Evolutionary conservation across 2,797 vertebrate genomes (phyloP).

Genomic region (Streptopelia turtur): DNA sequence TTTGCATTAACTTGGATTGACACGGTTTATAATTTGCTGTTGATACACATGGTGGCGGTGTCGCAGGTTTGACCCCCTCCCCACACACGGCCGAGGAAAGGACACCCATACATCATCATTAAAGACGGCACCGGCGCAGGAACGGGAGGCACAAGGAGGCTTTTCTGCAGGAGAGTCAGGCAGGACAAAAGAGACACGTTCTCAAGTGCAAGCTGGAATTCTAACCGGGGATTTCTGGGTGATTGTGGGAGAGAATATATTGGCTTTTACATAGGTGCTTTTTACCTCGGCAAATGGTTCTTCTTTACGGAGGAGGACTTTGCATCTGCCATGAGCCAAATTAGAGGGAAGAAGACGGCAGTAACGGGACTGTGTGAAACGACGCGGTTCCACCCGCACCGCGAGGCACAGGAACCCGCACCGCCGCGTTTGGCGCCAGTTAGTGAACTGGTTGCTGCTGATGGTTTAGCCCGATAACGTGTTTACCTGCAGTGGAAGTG

Average conservation of each 20-base stretch:
- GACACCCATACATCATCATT: slow-evolving; percentile 78
- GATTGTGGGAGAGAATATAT: not conserved
- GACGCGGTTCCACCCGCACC: accelerated
- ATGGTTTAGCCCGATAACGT: not conserved
- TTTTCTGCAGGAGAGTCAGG: slow-evolving; percentile 26
- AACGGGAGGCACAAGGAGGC: slow-evolving; percentile 18
- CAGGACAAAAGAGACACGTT: slow-evolving; percentile 68
- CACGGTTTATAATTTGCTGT: slow-evolving; percentile 82
- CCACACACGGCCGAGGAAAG: slow-evolving; percentile 39
- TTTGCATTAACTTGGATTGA: slow-evolving; percentile 83
- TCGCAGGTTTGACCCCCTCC: slow-evolving; percentile 62
- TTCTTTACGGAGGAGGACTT: not conserved
- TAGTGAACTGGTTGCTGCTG: not conserved
- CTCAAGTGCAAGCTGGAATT: slow-evolving; percentile 64
- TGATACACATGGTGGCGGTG: slow-evolving; percentile 63
- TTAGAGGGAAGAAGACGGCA: not conserved
- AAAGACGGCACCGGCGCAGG: slow-evolving; percentile 50
- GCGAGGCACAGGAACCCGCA: accelerated
- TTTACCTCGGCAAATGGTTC: not conserved
- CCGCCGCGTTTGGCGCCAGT: not conserved
- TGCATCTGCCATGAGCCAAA: not conserved
- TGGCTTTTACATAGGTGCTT: accelerated
- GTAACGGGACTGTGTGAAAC: not conserved
- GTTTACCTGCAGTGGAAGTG: not conserved
- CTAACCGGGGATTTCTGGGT: not conserved